Evolutionary conservation across 2,797 vertebrate genomes (phyloP).

Genomic region (Hippocampus kuda): DNA sequence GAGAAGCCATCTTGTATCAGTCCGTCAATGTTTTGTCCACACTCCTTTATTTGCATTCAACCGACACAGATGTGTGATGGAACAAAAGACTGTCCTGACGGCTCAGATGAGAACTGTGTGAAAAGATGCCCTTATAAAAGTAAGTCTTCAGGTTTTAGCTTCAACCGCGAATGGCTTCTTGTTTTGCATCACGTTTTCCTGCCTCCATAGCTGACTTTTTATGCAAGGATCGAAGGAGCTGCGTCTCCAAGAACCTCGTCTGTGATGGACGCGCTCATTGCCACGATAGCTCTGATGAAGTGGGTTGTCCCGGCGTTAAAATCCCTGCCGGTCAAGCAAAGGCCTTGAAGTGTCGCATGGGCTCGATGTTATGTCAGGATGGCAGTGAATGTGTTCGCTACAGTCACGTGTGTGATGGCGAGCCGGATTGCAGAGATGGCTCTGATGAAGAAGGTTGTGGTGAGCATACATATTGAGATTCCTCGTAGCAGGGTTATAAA

Average conservation of each 20-base stretch:
- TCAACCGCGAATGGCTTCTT: neutral
- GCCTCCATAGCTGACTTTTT: constrained; percentile 20
- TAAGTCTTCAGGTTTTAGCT: constrained; percentile 11
- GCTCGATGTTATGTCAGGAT: constrained; percentile 38
- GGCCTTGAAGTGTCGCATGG: constrained; percentile 11
- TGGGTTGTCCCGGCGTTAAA: constrained; percentile 22
- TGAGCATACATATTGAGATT: constrained; percentile 8
- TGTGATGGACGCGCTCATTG: constrained; percentile 63
- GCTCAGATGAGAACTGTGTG: constrained; percentile 70
- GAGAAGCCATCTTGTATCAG: constrained; percentile 41
- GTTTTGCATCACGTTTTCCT: neutral
- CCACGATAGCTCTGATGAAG: constrained; percentile 55
- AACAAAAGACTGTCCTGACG: constrained; percentile 70
- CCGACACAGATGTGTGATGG: constrained; percentile 66
- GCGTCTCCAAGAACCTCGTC: constrained; percentile 36
- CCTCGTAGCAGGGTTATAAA: neutral
- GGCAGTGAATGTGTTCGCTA: constrained; percentile 49
- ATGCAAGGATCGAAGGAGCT: constrained; percentile 50
- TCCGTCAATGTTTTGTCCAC: constrained; percentile 56
- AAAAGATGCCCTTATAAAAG: constrained; percentile 37
- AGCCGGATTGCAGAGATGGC: constrained; percentile 67
- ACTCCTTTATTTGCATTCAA: constrained; percentile 57
- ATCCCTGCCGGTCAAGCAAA: neutral
- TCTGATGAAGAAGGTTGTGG: constrained; percentile 69
- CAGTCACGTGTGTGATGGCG: constrained; percentile 61